A percentile compares a stretch with the other conserved stretches of the same genome.
These are phyloP conservation scores for Chironomus tepperi DNA, from an alignment of 1,140 invertebrate genomes.

Conservation along the genomic window DNA sequence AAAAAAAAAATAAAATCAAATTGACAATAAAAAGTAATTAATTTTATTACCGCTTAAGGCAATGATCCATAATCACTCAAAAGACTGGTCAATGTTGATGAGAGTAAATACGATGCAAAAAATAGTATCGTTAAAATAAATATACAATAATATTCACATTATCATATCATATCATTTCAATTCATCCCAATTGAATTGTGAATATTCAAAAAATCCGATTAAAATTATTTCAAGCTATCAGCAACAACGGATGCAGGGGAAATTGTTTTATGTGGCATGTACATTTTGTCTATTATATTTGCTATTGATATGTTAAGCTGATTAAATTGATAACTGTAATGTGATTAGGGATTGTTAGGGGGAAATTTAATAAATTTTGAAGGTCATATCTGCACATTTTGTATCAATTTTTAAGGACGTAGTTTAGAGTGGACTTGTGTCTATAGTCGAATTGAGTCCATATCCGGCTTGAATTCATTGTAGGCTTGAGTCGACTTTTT, in stretches of 20 bases:
- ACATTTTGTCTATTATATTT: too few species aligned
- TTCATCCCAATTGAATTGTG: not conserved
- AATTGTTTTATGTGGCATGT: too few species aligned
- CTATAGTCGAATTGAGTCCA: too few species aligned
- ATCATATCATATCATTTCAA: not conserved
- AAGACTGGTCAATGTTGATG: not conserved
- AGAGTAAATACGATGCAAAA: not conserved
- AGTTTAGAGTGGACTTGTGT: too few species aligned
- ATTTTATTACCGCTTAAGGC: not conserved
- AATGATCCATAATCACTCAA: conserved; percentile 8
- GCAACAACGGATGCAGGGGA: not conserved
- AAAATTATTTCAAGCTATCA: not conserved
- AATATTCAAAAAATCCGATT: not conserved
- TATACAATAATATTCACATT: not conserved
- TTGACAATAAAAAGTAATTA: not conserved
- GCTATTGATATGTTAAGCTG: too few species aligned
- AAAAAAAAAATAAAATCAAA: not conserved
- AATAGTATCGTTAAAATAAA: too few species aligned
- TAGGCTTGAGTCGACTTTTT: too few species aligned
- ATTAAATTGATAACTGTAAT: not conserved
- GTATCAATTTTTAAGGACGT: too few species aligned
- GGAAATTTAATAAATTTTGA: not conserved
- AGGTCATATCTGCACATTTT: too few species aligned
- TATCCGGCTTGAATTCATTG: too few species aligned
- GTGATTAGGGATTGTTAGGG: not conserved